Conservation (phyloP, 2,113 vertebrate species). For the Oreochromis aureus region DNA sequence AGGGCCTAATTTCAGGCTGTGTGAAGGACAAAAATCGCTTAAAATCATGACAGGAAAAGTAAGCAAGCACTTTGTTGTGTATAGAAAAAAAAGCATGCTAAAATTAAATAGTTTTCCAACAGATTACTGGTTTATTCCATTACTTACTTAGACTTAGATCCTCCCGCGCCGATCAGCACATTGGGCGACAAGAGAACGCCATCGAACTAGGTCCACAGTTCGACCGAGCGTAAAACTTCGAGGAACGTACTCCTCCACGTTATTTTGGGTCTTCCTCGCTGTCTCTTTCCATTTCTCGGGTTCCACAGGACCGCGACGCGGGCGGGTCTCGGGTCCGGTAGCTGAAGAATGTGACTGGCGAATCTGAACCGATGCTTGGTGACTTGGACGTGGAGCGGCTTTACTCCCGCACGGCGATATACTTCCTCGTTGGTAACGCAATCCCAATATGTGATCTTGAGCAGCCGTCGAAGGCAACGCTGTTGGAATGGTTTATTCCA, state of each 20-base stretch:
- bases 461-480: no score
- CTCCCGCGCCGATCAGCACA: fast-evolving
- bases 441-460: no score
- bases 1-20: neutral
- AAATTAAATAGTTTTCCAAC: neutral
- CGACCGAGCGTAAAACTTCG: neutral
- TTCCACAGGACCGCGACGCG: neutral
- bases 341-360: neutral
- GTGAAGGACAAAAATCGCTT: neutral
- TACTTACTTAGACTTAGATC: neutral
- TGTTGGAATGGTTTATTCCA: neutral
- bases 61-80: neutral
- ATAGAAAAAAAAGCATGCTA: neutral
- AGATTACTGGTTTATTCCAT: neutral
- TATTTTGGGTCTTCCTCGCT: neutral
- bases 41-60: neutral
- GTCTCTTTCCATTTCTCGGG: neutral
- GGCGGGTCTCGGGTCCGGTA: neutral
- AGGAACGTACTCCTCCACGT: neutral
- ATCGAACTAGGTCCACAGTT: neutral
- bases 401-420: neutral
- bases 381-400: neutral
- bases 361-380: neutral
- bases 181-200: neutral
- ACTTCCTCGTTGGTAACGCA: no score